These are phyloP conservation scores for Amiota communis DNA, from an alignment of 2,888 invertebrate species.

Conservation along the genomic window DNA sequence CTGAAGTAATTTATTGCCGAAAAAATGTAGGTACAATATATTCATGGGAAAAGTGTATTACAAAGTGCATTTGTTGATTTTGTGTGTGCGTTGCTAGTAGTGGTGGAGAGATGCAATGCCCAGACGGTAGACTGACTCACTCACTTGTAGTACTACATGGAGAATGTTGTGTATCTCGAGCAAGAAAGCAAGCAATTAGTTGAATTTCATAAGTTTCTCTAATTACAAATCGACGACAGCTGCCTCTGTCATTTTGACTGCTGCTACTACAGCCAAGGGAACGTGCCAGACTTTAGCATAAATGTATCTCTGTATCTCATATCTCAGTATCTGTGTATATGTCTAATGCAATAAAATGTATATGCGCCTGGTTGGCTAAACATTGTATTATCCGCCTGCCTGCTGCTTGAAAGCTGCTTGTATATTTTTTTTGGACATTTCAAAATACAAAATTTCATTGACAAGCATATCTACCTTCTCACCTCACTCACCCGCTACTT, in stretches of 20 bases:
- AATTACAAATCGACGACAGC: conserved; percentile 69
- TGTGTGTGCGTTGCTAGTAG: too few species aligned
- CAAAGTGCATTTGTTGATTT: conserved; percentile 21
- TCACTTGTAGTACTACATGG: too few species aligned
- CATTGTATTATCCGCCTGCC: neutral
- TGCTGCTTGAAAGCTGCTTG: neutral
- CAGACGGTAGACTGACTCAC: too few species aligned
- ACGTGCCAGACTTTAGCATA: conserved; percentile 13
- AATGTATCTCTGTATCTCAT: neutral
- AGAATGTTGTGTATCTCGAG: neutral
- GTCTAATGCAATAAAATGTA: conserved; percentile 14
- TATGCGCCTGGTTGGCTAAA: conserved; percentile 1
- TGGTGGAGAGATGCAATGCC: too few species aligned
- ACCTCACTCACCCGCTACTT: too few species aligned
- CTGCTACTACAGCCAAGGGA: neutral
- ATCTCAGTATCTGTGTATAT: neutral
- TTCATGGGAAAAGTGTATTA: conserved; percentile 34
- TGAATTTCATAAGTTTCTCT: conserved; percentile 62
- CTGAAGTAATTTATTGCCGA: conserved; percentile 63
- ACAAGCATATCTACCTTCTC: conserved; percentile 14
- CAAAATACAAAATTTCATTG: conserved; percentile 17
- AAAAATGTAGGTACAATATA: conserved; percentile 41
- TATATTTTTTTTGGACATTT: neutral
- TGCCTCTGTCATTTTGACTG: conserved; percentile 59
- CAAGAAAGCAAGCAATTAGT: conserved; percentile 32